Conservation (phyloP, 1,140 invertebrate genomes). For the Chionoecetes opilio region DNA sequence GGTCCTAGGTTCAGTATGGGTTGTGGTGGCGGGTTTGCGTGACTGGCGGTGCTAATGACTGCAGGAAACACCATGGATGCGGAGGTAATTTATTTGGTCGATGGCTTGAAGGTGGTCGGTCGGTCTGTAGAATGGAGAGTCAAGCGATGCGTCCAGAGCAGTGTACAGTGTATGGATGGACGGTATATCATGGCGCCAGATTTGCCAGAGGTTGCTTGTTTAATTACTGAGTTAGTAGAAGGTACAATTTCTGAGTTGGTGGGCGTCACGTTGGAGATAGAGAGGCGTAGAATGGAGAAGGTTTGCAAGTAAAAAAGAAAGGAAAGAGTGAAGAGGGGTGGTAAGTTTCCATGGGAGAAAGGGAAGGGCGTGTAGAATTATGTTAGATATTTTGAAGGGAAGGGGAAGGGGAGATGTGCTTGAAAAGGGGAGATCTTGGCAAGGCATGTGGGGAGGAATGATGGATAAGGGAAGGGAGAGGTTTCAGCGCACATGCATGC, state of each 20-base stretch:
- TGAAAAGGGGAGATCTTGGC: too few relatives aligned
- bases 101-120: neutral
- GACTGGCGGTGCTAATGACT: neutral
- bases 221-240: neutral
- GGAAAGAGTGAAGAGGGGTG: neutral
- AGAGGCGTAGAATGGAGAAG: neutral
- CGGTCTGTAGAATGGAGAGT: neutral
- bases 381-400: too few relatives aligned
- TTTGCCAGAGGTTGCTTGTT: neutral
- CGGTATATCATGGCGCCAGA: neutral
- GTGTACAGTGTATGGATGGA: neutral
- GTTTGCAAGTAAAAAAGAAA: neutral
- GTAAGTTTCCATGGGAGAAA: neutral
- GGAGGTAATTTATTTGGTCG: neutral
- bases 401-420: too few relatives aligned
- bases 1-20: neutral
- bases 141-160: neutral
- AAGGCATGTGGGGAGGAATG: too few relatives aligned
- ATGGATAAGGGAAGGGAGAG: too few relatives aligned
- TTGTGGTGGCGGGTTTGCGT: neutral
- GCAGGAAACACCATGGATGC: slow-evolving; percentile 25
- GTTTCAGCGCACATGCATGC: too few relatives aligned
- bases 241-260: neutral
- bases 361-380: neutral
- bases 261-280: neutral